Percentiles rank a stretch among this genome's conserved stretches.
Conservation (phyloP, 1,140 invertebrate species). For the Ips typographus region DNA sequence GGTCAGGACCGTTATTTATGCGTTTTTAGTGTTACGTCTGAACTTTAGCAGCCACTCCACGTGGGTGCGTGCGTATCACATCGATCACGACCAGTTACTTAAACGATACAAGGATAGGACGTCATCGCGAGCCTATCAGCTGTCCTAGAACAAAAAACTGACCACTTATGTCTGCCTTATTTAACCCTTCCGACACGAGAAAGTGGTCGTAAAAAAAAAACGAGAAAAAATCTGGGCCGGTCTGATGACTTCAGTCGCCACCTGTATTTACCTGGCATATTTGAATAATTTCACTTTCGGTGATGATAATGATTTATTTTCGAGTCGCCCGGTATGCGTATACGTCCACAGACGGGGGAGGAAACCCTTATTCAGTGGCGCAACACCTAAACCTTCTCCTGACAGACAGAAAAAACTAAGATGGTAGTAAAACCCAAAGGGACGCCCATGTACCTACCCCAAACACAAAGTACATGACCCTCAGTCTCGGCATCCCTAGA, state of each 20-base stretch:
- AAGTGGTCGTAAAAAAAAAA: constrained; percentile 28
- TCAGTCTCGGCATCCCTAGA: constrained; percentile 39
- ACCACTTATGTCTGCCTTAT: constrained; percentile 14
- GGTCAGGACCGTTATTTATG: background rate
- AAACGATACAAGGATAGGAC: background rate
- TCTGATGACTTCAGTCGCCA: constrained; percentile 33
- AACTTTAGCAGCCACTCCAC: no score
- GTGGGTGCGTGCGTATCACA: no score
- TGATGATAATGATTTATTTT: constrained; percentile 33
- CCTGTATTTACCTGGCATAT: constrained; percentile 38
- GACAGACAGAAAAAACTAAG: background rate
- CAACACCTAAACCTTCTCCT: background rate
- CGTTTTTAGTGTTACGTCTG: background rate
- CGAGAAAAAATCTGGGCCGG: constrained; percentile 34
- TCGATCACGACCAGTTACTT: no score
- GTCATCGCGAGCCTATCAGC: constrained; percentile 16
- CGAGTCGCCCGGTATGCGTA: constrained; percentile 16
- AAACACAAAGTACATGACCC: constrained; percentile 26
- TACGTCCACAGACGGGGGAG: constrained; percentile 21
- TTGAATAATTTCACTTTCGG: constrained; percentile 39
- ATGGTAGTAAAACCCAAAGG: background rate
- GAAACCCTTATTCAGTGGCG: constrained; percentile 7
- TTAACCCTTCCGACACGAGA: constrained; percentile 30
- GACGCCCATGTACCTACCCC: constrained; percentile 31
- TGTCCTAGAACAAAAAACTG: constrained; percentile 34